Evolutionary conservation across 1,140 invertebrate species (phyloP).

Genomic region (Pentalonia nigronervosa): DNA sequence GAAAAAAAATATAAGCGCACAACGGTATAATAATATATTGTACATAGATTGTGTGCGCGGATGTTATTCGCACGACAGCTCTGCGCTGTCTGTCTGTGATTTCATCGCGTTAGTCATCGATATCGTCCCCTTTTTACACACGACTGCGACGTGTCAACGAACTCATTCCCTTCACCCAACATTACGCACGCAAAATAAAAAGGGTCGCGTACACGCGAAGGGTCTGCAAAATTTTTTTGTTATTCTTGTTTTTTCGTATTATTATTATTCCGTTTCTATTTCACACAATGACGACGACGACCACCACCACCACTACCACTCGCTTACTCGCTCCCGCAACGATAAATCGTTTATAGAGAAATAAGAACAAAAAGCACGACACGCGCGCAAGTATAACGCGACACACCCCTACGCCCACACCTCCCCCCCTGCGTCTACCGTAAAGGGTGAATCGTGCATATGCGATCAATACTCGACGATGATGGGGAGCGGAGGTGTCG

Average conservation of each 20-base stretch:
- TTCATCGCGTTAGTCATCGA: conserved; percentile 35
- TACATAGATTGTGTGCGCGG: not conserved
- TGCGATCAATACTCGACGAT: conserved; percentile 24
- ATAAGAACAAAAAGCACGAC: conserved; percentile 26
- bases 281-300: not conserved
- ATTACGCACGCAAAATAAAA: not conserved
- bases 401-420: not conserved
- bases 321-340: not conserved
- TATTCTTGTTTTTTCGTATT: not conserved
- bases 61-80: not conserved
- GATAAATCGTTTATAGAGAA: conserved; percentile 30
- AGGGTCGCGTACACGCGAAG: conserved; percentile 28
- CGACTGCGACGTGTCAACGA: conserved; percentile 37
- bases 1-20: conserved; percentile 26
- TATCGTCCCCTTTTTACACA: conserved; percentile 14
- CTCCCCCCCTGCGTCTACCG: not conserved
- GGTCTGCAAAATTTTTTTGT: conserved; percentile 24
- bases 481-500: not conserved
- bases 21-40: not conserved
- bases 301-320: not conserved
- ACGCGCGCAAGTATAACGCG: not conserved
- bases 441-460: not conserved
- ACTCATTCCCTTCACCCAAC: conserved; percentile 28
- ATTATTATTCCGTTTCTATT: not conserved
- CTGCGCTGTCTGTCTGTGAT: not conserved